Base-by-base conservation (phyloP, 2,888 invertebrate genomes). In the Nephrocerus scutellatus region DNA sequence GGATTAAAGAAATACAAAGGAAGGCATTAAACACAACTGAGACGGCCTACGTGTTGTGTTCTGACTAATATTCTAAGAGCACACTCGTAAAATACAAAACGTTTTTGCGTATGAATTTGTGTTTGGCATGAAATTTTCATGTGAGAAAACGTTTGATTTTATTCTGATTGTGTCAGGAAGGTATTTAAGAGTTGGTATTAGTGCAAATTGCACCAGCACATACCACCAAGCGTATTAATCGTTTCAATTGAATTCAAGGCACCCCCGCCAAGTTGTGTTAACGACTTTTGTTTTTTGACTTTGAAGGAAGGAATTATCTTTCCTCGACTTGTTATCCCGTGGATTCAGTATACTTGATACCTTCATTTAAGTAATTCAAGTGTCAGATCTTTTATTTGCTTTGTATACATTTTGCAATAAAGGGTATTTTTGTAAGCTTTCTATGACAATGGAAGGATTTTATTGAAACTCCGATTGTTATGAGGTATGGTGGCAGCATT, bases 341-440 rank as follows among this genome's bases (percentile, higher is more conserved):
- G 41, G 30, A 39, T 30, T 10, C n/a, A n/a, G n/a, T n/a, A 12
- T 22, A 30, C 36, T 44, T 44, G 38, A 38, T 44, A 41, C 38
- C 43, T 30, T 40, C 34, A 41, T 39, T 44, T 45, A 52, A 56
- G 60, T 62, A 63, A 64, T 62, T 63, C 63, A 57, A 63, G 63
- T 63, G 65, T 63, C 63, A 62, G 62, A 57, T 57, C 59, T 60
- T 50, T 60, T 62, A 60, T 62, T 64, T 62, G 60, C 59, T 60
- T 62, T 63, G 63, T 62, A 54, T 59, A 58, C 61, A 62, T n/a
- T 64, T 57, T 61, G 56, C 62, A 62, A 63, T 60, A 63, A 58
- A 56, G 56, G 54, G 52, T 51, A 55, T 40, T 49, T 48, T 51
- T 43, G n/a, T n/a, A n/a, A n/a, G n/a, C 47, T 47, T 46, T 44